These are phyloP conservation scores for Lagodon rhomboides DNA, from an alignment of 2,797 vertebrate species.

Conservation along the genomic window DNA sequence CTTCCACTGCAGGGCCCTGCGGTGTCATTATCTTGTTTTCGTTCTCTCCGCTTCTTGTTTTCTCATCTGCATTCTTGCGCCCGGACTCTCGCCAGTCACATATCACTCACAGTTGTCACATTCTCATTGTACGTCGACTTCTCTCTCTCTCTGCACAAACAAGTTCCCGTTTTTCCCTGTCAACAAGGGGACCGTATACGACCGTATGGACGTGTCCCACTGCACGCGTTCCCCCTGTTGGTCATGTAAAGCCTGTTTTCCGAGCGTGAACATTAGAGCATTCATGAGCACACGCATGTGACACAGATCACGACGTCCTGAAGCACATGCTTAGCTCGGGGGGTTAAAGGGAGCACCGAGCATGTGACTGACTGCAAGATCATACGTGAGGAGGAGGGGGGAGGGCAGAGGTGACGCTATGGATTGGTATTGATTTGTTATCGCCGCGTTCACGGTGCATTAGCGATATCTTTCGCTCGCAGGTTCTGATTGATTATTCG, in stretches of 20 bases:
- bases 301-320: conserved; percentile 64
- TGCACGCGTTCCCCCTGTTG: background rate
- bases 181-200: too few relatives aligned
- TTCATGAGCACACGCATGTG: conserved; percentile 67
- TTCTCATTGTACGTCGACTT: background rate
- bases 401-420: background rate
- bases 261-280: conserved; percentile 24
- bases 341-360: conserved; percentile 37
- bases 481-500: background rate
- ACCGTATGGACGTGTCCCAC: background rate
- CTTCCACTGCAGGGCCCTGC: conserved; percentile 19
- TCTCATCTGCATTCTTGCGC: background rate
- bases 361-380: conserved; percentile 69
- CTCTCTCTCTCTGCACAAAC: conserved; percentile 3
- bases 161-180: background rate
- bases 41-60: conserved; percentile 4
- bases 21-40: conserved; percentile 26
- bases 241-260: conserved; percentile 32
- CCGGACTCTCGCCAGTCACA: too few relatives aligned
- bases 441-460: background rate
- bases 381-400: conserved; percentile 16
- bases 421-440: conserved; percentile 6
- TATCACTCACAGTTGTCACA: too few relatives aligned
- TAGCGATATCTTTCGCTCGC: background rate
- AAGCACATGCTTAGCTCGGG: conserved; percentile 48